Evolutionary conservation across 1,140 invertebrate species (phyloP), one percentile per base, ranked within the genome.

Genomic region (Lycorma delicatula): DNA sequence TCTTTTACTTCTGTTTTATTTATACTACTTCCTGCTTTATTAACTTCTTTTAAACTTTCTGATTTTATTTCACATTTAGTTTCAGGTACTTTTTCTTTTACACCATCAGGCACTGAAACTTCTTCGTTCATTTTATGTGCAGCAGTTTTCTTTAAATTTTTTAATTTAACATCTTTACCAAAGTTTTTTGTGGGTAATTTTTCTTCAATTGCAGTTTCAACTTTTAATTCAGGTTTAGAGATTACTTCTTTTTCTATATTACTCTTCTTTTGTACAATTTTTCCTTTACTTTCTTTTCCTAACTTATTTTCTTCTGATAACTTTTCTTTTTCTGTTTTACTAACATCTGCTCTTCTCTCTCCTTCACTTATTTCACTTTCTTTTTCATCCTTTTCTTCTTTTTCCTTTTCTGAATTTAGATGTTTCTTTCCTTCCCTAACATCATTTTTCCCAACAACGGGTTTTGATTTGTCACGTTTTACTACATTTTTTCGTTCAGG

Each of bases 251-350:
- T n/a, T n/a, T n/a, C n/a, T n/a, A n/a, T n/a, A n/a, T n/a, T n/a
- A 53, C 11, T 53, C 25, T 53, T 53, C 13, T 34, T 16, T 53
- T 34, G 1, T 13, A 7, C 11, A 2, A 47, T 47, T 26, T 7
- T 31, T 23, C 25, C 48, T 34, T 64, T 59, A 13, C 16, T 52
- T 54, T 58, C 51, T 13, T 61, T 44, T 7, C 49, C 54, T 9
- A 16, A 48, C 20, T 56, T 25, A 54, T 11, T 25, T 6, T 54
- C 51, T 26, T 58, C 57, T 16, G 18, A 54, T 18, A 50, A 38
- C 25, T 56, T 49, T 46, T 56, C 54, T 50, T 63, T 51, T 29
- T 44, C n/a, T n/a, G n/a, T n/a, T n/a, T n/a, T n/a, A n/a, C n/a
- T n/a, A n/a, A n/a, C n/a, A n/a, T n/a, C n/a, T n/a, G n/a, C n/a